Evolutionary conservation across 2,113 vertebrate species (phyloP), one percentile per base, ranked within the genome.

Genomic region (Tragelaphus buxtoni): DNA sequence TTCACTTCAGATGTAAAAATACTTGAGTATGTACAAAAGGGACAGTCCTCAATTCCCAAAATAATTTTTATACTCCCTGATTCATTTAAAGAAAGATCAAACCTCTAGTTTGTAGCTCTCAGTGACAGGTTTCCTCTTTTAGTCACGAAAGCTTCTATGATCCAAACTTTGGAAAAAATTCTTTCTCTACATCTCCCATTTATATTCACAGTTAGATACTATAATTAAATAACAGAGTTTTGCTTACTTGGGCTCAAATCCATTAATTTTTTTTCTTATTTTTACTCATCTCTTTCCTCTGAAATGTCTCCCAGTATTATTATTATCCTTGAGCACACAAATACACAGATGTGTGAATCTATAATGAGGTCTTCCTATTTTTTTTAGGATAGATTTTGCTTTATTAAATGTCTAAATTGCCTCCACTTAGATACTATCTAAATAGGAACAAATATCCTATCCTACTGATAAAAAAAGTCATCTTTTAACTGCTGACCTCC

Each of bases 391-490:
- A 81, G 92, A 96, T 96, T 97, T 98, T 96, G 89, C 93, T 97
- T 96, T 98, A 97, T 97, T 97, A 98, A 98, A 98, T 86, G 85
- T 97, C 97, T 98, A 98, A 98, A 98, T 98, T 98, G 91, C 97
- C 94, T 97, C 91, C 95, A 98, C 95, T 98, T 98, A 97, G 0
- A 98, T 93, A 96, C 96, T 98, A 97, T 92, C 94, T 87, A 97
- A 97, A 98, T 98, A 96, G 65, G 91, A 98, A 97, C 96, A 98
- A 96, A 98, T 95, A 98, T 82, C 95, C 96, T 91, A 96, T 98
- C 88, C 93, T 96, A 94, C 77, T 77, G 91, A 22, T 26, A 51
- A 97, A 98, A 97, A 55, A 12, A 42, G 94, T 97, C 97, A 98
- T 98, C 96, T 97, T 98, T 98, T 98, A 98, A 97, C 77, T 95